Evolutionary conservation across 2,888 invertebrate genomes (phyloP), one percentile per base, ranked within the genome.

Genomic region (Cheiracanthium punctorium): DNA sequence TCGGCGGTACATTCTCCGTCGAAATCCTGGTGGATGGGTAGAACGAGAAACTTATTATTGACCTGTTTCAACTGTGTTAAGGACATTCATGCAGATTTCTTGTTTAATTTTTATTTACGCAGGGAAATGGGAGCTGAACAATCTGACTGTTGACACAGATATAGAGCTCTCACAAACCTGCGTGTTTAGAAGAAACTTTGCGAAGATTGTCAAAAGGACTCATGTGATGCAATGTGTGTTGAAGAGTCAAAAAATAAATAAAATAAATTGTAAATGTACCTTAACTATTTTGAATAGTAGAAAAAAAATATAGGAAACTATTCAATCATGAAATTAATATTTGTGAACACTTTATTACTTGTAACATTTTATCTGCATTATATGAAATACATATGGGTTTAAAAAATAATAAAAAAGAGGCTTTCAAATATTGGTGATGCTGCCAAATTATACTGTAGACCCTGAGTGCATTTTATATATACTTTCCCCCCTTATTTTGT

Each of bases 11-110:
- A 97, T 98, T 93, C 94, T 98, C 92, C 96, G 98, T 88, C 96
- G 97, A 93, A 96, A 97, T 93, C 98, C 98, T 90, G 98, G 98
- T 92, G 98, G 98, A 92, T 99, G 98, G 97, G 95, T 99, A 92
- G 98, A 99, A 93, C 96, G 96, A 93, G 98, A 99, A 94, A 99
- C 98, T 93, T 99, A 98, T 94, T 98, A 98, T 90, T 90, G 73
- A 88, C 74, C 71, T 82, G 79, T 74, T 77, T 75, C n/a, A 70
- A 37, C 71, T 75, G 80, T 80, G 80, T 86, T 86, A 80, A 80
- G 75, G 80, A 80, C 80, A 80, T 76, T 86, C 71, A 43, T 64
- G 80, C 80, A 86, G 75, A 67, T 80, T 80, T 86, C 86, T 80
- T 43, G 74, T 80, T 81, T 72, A 41, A 58, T 37, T 73, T 81